Conservation (phyloP, 2,888 invertebrate genomes). For the Trichogramma evanescens region DNA sequence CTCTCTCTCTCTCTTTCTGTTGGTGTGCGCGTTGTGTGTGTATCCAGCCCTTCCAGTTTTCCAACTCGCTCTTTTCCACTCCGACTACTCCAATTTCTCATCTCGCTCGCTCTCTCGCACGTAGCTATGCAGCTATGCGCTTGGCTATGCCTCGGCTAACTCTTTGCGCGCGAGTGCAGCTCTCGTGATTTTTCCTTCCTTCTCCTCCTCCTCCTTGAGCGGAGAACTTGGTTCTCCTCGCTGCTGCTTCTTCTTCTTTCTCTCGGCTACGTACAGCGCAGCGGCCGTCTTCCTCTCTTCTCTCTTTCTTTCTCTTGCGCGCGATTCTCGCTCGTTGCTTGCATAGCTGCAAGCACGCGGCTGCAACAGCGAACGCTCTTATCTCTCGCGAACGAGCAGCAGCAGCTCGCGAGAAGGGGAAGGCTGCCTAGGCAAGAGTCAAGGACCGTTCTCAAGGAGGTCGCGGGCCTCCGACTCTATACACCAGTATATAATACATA, state of each 20-base stretch:
- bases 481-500: neutral
- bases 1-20: neutral
- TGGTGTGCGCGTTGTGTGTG: neutral
- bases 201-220: slow-evolving; percentile 6
- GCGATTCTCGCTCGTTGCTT: slow-evolving; percentile 8
- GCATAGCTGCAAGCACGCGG: slow-evolving; percentile 3
- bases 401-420: slow-evolving; percentile 16
- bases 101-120: slow-evolving; percentile 15
- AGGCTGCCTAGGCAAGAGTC: slow-evolving; percentile 38
- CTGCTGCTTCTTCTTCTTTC: slow-evolving; percentile 15
- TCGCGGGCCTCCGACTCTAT: slow-evolving; percentile 35
- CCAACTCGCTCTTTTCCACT: slow-evolving; percentile 22
- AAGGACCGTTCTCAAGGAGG: slow-evolving; percentile 49
- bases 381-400: slow-evolving; percentile 4
- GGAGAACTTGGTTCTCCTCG: neutral
- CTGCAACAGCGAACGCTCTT: slow-evolving; percentile 8
- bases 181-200: slow-evolving; percentile 14
- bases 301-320: slow-evolving; percentile 14
- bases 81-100: slow-evolving; percentile 22
- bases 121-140: slow-evolving; percentile 15
- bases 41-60: slow-evolving; percentile 22
- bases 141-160: slow-evolving; percentile 12
- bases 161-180: slow-evolving; percentile 9
- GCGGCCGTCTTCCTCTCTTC: slow-evolving; percentile 9
- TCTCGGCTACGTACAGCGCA: slow-evolving; percentile 14